Evolutionary conservation across 2,888 invertebrate species (phyloP), one percentile per base, ranked within the genome.

Genomic region (Drosophila fungiperda): DNA sequence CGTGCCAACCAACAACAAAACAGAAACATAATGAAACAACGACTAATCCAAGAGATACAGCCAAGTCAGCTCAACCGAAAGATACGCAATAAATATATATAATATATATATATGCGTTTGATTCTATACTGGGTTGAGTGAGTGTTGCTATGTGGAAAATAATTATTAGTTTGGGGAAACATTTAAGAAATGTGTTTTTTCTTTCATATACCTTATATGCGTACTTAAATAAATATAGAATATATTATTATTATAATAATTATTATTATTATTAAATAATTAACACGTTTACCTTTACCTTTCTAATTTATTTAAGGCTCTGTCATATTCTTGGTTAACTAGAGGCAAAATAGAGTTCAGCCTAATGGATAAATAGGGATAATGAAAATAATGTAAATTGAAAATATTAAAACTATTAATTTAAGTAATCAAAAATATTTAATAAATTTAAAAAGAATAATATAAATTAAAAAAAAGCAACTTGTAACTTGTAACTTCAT

Each of bases 21-120:
- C 26, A 12, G 8, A 3, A 64, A 23, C 38, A 60, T 12, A 23
- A 20, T 17, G 2, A 33, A 35, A 50, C 7, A 50, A n/a, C 11
- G 9, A 11, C 33, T 45, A 54, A 68, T 36, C 53, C 35, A 36
- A 15, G 2, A 45, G 32, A 68, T 33, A n/a, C 26, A 53, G 42
- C 42, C 20, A n/a, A 35, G 6, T 17, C 15, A 1, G 6, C 12
- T 33, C 9, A 17, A 33, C 3, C 33, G 12, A 11, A 7, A 63
- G 20, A 33, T 23, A n/a, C n/a, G 7, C n/a, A 33, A 23, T n/a
- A n/a, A 17, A 38, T 40, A 23, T n/a, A n/a, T 12, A 57, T 40
- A 23, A 45, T 29, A 29, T 29, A 20, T 15, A 3, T 20, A 45
- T 4, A 15, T 12, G 3, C 20, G 20, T 8, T 45, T 23, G 15